phyloP scores from a whole-genome alignment of 2,888 invertebrate genomes.

The Homarus gammarus region DNA sequence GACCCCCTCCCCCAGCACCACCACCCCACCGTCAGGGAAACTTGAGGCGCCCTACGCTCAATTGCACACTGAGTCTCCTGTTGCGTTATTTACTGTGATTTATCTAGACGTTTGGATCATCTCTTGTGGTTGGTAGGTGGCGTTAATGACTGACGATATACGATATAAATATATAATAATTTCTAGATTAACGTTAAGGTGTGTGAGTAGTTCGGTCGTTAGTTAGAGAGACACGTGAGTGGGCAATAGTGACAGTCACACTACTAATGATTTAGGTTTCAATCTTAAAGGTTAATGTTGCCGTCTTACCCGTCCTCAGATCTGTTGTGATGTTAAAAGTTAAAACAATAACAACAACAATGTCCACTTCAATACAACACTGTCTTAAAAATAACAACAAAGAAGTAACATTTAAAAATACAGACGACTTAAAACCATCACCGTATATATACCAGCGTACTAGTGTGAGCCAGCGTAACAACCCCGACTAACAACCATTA shows the following conservation, averaged over 20 bases:
- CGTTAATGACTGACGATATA: no score
- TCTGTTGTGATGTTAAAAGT: neutral
- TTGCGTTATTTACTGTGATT: neutral
- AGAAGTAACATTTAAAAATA: no score
- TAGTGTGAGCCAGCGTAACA: conserved; percentile 23
- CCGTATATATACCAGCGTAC: no score
- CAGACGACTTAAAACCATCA: no score
- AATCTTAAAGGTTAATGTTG: conserved; percentile 36
- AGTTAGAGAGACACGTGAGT: neutral
- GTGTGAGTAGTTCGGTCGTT: no score
- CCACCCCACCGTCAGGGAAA: conserved; percentile 16
- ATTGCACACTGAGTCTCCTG: conserved; percentile 41
- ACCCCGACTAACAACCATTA: conserved; percentile 58
- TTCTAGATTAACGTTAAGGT: no score
- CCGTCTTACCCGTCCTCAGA: neutral
- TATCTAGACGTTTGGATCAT: no score
- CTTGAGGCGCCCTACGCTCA: conserved; percentile 46
- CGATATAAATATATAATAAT: no score
- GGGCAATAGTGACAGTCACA: conserved; percentile 52
- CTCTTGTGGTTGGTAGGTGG: no score
- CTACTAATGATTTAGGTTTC: conserved; percentile 46
- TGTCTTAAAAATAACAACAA: no score
- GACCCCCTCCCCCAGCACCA: neutral
- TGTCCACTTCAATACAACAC: no score
- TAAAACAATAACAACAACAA: no score